Conservation (phyloP, 2,113 vertebrate genomes). For the Urocynchramus pylzowi region DNA sequence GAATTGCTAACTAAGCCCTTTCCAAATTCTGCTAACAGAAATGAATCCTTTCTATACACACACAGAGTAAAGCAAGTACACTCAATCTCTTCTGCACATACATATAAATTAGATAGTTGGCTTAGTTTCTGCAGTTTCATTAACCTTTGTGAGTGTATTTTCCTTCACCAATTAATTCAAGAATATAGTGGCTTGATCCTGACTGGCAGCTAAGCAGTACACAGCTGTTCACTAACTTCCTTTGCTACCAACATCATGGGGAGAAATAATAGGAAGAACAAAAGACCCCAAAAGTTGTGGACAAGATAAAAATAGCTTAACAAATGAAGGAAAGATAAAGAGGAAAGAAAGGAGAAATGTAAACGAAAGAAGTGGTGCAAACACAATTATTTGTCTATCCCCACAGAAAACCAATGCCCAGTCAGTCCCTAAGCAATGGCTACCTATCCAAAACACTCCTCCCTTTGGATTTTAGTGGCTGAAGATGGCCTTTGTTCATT, state of each 20-base stretch:
- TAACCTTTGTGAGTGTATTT: conserved; percentile 6
- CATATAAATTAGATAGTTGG: background rate
- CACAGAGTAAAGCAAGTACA: background rate
- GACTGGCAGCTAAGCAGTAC: background rate
- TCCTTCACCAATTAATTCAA: background rate
- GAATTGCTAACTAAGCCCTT: background rate
- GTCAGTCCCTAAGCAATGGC: background rate
- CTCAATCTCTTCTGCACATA: background rate
- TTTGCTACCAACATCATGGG: background rate
- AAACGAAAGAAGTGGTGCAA: background rate
- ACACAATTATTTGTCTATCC: background rate
- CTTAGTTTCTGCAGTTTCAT: background rate
- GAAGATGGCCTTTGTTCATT: background rate
- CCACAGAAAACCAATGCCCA: fast-evolving
- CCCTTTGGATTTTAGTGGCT: background rate
- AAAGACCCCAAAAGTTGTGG: background rate
- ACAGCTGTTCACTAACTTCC: background rate
- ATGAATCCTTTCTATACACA: background rate
- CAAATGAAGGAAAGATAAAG: background rate
- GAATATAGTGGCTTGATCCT: background rate
- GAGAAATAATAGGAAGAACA: background rate
- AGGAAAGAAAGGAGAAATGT: background rate
- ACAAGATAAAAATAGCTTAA: background rate
- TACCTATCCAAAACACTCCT: background rate
- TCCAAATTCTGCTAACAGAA: background rate